Evolutionary conservation across 2,888 invertebrate species (phyloP), one percentile per base, ranked within the genome.

Genomic region (Noctua pronuba): DNA sequence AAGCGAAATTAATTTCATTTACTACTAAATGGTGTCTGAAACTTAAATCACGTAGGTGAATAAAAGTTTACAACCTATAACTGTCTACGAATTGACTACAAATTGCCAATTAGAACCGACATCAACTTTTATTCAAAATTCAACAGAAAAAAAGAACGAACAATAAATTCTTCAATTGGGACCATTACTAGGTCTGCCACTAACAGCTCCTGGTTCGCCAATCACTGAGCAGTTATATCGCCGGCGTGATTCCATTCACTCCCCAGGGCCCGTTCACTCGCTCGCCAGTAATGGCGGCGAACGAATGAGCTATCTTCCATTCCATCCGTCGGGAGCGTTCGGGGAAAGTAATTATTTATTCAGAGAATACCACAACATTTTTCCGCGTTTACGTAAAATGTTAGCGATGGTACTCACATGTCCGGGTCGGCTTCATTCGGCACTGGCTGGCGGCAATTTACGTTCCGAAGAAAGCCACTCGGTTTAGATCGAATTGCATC

Each of bases 341-440:
- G 74, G 72, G 69, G 49, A 66, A 73, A 75, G 68, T 79, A 82
- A 89, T 86, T 83, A 88, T 81, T 89, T 86, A 88, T 88, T 89
- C 88, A 89, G 76, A 60, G 64, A 77, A 65, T 80, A 41, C 28
- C 49, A 35, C 18, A 67, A 71, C 67, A 71, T 66, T 71, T 79
- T 78, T 76, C 41, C 73, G 65, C 49, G 46, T 78, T 78, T 68
- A 66, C 24, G 31, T 64, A 58, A 73, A 75, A 58, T 74, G 62
- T 55, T 16, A n/a, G 18, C n/a, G 16, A 35, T 62, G 10, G 21
- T 35, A 62, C 21, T 31, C 60, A 35, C 21, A 10, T 35, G 21
- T 21, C 11, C 5, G 31, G 28, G 16, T 58, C 58, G 16, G 28
- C 58, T 58, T 58, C 28, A 31, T 10, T 21, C 8, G 21, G 11